Base-by-base conservation (phyloP, 2,888 invertebrate species). In the Metacarcinus magister region DNA sequence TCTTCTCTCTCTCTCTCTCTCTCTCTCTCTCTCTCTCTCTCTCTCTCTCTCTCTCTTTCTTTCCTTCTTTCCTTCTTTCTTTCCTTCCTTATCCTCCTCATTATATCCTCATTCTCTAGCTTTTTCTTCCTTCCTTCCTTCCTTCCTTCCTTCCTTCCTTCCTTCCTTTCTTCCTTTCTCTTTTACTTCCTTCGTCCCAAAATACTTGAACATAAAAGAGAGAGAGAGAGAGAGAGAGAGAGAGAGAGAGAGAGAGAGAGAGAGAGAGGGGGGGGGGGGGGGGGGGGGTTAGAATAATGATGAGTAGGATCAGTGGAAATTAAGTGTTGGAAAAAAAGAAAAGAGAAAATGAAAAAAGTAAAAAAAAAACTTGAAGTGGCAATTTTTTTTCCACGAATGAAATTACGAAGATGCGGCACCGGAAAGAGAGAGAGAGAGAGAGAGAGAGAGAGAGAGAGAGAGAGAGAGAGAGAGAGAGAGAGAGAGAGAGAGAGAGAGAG, bases 361-460 rank as follows among this genome's bases (percentile, higher is more conserved):
- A 82, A n/a, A 75, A 16, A 60, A 16, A 75, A 75, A n/a, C 28
- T 8, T 67, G 23, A 10, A 23, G 19, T 10, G 19, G 19, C 7
- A 54, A 54, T 7, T 2, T 28, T 75, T 75, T 75, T 75, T 28
- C 2, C 75, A 75, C 2, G 75, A 75, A 28, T 28, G 16, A 60
- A 75, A 67, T 67, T 19, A 3, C 67, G 10, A 23, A 67, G 3
- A 67, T n/a, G n/a, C n/a, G n/a, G n/a, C n/a, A n/a, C n/a, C n/a
- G n/a, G 19, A 16, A 23, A 7, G 75, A 75, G 75, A 75, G 75
- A 75, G 75, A 75, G 75, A 75, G 75, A 75, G 93, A 93, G 93
- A 93, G 93, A 60, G 93, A 93, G 93, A 93, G 93, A 93, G 93
- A 93, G 93, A 93, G 93, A 60, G 82, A 82, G 82, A 82, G 28